Evolutionary conservation across 2,888 invertebrate species (phyloP).

Genomic region (Cepaea hortensis): DNA sequence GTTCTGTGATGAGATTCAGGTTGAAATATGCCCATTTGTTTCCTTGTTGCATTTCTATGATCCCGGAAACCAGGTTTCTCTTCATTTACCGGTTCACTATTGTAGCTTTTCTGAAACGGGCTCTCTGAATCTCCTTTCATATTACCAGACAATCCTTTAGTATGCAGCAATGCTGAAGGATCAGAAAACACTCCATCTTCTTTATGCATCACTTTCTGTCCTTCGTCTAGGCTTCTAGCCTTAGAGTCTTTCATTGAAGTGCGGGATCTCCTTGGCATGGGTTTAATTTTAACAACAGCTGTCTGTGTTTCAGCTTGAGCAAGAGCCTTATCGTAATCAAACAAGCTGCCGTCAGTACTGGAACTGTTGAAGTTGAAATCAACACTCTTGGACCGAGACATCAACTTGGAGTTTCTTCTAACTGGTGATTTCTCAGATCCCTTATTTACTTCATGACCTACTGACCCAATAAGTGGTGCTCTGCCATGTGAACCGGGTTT

Average conservation of each 20-base stretch:
- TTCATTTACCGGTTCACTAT: not conserved
- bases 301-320: not conserved
- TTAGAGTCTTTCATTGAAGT: not conserved
- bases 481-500: not conserved
- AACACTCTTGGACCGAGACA: conserved; percentile 39
- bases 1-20: not conserved
- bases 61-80: not conserved
- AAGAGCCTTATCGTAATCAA: conserved; percentile 49
- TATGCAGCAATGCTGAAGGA: conserved; percentile 18
- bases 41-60: not conserved
- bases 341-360: conserved; percentile 48
- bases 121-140: not conserved
- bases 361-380: conserved; percentile 49
- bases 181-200: conserved; percentile 29
- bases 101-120: not conserved
- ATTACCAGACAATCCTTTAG: not conserved
- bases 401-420: not conserved
- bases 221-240: no score
- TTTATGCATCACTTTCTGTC: not conserved
- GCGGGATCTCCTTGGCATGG: not conserved
- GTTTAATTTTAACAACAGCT: not conserved
- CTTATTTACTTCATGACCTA: not conserved
- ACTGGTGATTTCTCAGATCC: not conserved
- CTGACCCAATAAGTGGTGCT: not conserved
- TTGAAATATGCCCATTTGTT: not conserved